These are phyloP conservation scores for Pelosia muscerda DNA, from an alignment of 2,888 invertebrate genomes.

Conservation along the genomic window DNA sequence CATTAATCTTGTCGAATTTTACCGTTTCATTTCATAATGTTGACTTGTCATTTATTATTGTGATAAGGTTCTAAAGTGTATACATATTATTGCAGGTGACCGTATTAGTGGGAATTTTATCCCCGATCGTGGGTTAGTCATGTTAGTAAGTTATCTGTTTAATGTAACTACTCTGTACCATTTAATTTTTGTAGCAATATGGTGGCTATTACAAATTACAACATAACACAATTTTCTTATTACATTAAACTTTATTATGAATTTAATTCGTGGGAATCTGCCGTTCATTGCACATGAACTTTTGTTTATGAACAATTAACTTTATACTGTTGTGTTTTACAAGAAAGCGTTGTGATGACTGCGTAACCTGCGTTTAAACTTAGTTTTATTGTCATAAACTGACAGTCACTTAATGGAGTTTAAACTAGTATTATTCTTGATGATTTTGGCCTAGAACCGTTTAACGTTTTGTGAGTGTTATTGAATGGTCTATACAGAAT, in stretches of 20 bases:
- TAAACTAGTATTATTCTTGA: too few species aligned
- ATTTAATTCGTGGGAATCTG: constrained; percentile 46
- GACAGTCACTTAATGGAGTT: not conserved
- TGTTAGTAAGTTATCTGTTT: not conserved
- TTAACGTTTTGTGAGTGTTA: too few species aligned
- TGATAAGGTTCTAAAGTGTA: too few species aligned
- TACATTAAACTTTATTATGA: constrained; percentile 33
- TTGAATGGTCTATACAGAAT: too few species aligned
- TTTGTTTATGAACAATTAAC: constrained; percentile 45
- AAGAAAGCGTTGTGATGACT: constrained; percentile 8
- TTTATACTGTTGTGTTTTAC: constrained; percentile 13
- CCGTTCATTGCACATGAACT: constrained; percentile 49
- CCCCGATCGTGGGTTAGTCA: not conserved
- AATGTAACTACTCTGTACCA: constrained; percentile 15
- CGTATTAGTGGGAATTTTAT: not conserved
- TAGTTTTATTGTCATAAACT: not conserved
- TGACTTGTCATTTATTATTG: too few species aligned
- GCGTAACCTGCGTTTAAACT: not conserved
- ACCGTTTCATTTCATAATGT: too few species aligned
- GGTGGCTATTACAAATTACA: constrained; percentile 15
- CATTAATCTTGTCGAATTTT: too few species aligned
- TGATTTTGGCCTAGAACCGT: too few species aligned
- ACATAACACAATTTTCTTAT: constrained; percentile 22
- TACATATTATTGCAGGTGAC: too few species aligned
- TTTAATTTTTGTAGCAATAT: constrained; percentile 28